These are phyloP conservation scores for Physeter macrocephalus DNA, from an alignment of 2,113 vertebrate genomes.

Conservation along the genomic window DNA sequence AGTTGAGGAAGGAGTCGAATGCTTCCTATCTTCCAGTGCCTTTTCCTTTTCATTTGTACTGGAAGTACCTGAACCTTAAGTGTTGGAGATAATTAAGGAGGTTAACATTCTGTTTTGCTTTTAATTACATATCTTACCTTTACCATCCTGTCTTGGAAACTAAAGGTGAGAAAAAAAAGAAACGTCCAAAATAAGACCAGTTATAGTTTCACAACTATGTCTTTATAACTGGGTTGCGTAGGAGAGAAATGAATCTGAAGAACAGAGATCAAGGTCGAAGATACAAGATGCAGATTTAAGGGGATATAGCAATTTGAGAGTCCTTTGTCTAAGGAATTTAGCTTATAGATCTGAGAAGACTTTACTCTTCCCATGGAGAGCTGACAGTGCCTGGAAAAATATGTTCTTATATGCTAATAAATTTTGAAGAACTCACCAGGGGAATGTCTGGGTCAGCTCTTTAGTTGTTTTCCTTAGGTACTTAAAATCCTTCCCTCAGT, in stretches of 20 bases:
- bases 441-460: not conserved
- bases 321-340: not conserved
- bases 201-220: not conserved
- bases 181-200: not conserved
- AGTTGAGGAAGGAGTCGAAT: not conserved
- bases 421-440: not conserved
- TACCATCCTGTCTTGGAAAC: not conserved
- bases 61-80: not conserved
- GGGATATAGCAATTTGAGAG: not conserved
- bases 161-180: not conserved
- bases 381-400: not conserved
- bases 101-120: slow-evolving; percentile 14
- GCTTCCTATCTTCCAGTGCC: not conserved
- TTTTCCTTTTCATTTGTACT: not conserved
- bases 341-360: not conserved
- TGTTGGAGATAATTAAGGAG: not conserved
- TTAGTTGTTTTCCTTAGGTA: not conserved
- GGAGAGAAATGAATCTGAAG: not conserved
- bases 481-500: not conserved
- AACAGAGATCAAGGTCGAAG: not conserved
- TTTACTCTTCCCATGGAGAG: not conserved
- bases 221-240: not conserved
- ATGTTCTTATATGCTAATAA: not conserved
- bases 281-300: not conserved
- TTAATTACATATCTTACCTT: not conserved